These are phyloP conservation scores for Agrochola litura DNA, from an alignment of 2,888 invertebrate species.

Conservation along the genomic window DNA sequence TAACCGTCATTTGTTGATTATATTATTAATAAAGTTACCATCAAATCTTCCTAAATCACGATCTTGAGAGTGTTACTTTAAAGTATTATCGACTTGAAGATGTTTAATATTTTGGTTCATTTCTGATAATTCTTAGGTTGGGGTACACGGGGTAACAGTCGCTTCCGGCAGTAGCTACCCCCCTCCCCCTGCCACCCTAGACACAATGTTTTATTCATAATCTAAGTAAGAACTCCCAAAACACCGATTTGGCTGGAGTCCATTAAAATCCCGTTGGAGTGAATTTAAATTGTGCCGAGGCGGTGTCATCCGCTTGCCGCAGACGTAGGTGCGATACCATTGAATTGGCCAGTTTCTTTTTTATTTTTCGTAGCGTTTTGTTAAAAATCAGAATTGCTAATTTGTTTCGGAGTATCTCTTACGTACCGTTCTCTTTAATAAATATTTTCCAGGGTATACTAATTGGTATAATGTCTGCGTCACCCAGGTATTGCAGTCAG, in stretches of 20 bases:
- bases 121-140: constrained; percentile 71
- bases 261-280: constrained; percentile 80
- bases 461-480: constrained; percentile 24
- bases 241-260: constrained; percentile 82
- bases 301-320: constrained; percentile 61
- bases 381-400: constrained; percentile 66
- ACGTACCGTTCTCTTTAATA: constrained; percentile 13
- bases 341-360: constrained; percentile 40
- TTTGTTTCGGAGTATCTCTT: constrained; percentile 43
- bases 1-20: constrained; percentile 61
- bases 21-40: constrained; percentile 58
- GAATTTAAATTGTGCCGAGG: constrained; percentile 78
- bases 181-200: constrained; percentile 58
- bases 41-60: constrained; percentile 40
- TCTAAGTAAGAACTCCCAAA: constrained; percentile 81
- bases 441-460: constrained; percentile 20
- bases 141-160: constrained; percentile 45
- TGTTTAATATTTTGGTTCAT: constrained; percentile 70
- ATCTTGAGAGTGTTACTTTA: constrained; percentile 51
- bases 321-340: constrained; percentile 53
- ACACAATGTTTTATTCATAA: constrained; percentile 86
- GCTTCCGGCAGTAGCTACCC: constrained; percentile 47
- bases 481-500: background rate
- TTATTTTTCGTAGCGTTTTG: constrained; percentile 35
- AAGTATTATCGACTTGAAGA: constrained; percentile 52